Evolutionary conservation across 2,113 vertebrate genomes (phyloP).

Genomic region (Cephalophus harveyi): DNA sequence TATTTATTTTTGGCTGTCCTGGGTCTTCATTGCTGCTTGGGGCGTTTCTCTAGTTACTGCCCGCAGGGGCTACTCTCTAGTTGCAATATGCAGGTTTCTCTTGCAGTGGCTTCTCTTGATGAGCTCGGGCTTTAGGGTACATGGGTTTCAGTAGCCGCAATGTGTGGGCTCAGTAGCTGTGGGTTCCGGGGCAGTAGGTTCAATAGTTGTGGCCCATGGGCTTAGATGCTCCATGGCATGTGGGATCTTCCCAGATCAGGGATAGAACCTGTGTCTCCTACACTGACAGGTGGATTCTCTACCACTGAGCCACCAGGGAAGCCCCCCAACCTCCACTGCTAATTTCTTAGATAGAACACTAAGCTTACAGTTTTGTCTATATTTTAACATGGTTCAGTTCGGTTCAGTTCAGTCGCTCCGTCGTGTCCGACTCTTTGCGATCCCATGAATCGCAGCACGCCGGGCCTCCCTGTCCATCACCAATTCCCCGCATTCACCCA

Average conservation of each 20-base stretch:
- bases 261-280: neutral
- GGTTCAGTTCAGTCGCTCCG: too few relatives aligned
- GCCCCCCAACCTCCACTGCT: neutral
- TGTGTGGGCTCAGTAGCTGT: neutral
- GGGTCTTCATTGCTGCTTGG: neutral
- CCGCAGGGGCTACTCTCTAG: neutral
- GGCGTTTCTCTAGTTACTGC: neutral
- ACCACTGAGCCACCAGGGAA: neutral
- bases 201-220: neutral
- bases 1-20: neutral
- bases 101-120: neutral
- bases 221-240: neutral
- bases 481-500: too few relatives aligned
- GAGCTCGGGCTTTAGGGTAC: neutral
- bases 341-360: neutral
- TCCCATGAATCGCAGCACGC: accelerated
- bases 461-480: too few relatives aligned
- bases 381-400: neutral
- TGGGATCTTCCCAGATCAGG: neutral
- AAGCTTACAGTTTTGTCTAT: neutral
- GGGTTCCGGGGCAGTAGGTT: neutral
- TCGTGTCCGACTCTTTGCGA: too few relatives aligned
- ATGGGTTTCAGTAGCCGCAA: neutral
- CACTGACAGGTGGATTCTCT: neutral
- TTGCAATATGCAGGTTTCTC: neutral